Evolutionary conservation across 2,797 vertebrate species (phyloP).

Genomic region (Pantherophis vulpinus): DNA sequence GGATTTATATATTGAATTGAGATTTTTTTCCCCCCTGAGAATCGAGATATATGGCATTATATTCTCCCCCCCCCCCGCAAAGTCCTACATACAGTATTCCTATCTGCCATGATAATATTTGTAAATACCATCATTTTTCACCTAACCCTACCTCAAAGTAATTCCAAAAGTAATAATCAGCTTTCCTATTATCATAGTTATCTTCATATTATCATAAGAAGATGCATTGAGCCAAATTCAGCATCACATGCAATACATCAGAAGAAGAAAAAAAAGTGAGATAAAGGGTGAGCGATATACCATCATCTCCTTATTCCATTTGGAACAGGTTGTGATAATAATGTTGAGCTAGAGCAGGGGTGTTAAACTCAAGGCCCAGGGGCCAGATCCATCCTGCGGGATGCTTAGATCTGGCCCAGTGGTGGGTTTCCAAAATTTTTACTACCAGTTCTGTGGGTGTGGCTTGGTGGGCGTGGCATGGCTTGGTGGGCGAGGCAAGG

Average conservation of each 20-base stretch:
- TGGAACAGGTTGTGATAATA: constrained; percentile 15
- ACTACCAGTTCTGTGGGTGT: no score
- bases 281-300: neutral
- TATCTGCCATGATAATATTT: neutral
- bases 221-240: constrained; percentile 40
- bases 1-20: neutral
- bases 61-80: neutral
- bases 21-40: neutral
- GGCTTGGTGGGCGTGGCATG: no score
- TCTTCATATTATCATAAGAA: constrained; percentile 19
- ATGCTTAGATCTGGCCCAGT: no score
- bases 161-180: constrained; percentile 32
- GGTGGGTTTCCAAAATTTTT: no score
- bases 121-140: constrained; percentile 19
- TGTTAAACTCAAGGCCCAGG: no score
- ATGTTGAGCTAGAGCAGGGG: neutral
- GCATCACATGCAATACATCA: constrained; percentile 21
- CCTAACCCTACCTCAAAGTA: neutral
- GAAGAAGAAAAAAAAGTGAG: neutral
- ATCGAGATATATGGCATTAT: neutral
- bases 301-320: constrained; percentile 6
- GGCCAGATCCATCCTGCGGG: no score
- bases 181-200: constrained; percentile 15
- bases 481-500: no score
- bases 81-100: neutral